Evolutionary conservation across 92 coral and sea anemone genomes (phyloP).

Genomic region (Porites rus): DNA sequence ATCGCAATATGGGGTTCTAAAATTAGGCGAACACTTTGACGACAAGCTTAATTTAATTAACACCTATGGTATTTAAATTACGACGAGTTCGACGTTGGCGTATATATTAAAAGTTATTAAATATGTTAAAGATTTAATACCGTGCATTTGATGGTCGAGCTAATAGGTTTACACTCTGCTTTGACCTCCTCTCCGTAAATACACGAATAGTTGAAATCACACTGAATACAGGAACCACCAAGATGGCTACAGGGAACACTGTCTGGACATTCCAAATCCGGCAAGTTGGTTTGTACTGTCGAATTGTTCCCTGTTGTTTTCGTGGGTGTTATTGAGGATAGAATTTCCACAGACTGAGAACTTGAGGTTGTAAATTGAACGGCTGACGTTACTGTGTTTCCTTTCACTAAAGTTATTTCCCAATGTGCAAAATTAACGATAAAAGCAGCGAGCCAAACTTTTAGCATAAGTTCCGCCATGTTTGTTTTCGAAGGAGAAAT

Average conservation of each 20-base stretch:
- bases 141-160: constrained; percentile 64
- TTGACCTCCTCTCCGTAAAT: constrained; percentile 80
- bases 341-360: constrained; percentile 12
- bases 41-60: not conserved
- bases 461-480: constrained; percentile 46
- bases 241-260: constrained; percentile 65
- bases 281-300: not conserved
- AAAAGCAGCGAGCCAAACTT: not conserved
- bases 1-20: not conserved
- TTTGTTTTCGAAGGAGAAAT: constrained; percentile 8
- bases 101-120: not conserved
- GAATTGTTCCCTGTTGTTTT: not conserved
- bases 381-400: constrained; percentile 29
- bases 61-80: not conserved
- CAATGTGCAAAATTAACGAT: constrained; percentile 15
- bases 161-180: constrained; percentile 73
- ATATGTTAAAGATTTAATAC: constrained; percentile 39
- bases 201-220: constrained; percentile 71
- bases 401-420: not conserved
- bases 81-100: not conserved
- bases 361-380: constrained; percentile 27
- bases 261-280: constrained; percentile 61
- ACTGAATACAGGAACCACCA: constrained; percentile 79
- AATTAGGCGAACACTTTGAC: not conserved
- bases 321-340: constrained; percentile 26